Base-by-base conservation (phyloP, 2,797 vertebrate genomes). In the Melanotaenia parkinsoni region DNA sequence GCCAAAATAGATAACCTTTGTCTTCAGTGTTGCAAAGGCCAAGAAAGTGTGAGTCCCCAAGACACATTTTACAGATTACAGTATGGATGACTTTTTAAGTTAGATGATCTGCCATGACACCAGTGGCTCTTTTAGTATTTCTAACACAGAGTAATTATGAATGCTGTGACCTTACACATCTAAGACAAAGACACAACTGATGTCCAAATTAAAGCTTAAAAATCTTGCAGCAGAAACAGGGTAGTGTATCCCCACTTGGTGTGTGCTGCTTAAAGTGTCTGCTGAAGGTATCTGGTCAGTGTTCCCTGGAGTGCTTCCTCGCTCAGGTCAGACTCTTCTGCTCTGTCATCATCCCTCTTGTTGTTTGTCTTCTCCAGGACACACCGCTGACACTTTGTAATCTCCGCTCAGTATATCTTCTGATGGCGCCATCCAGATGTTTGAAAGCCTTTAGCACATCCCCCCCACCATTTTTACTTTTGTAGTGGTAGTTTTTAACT, bases 1-100 rank as follows among this genome's bases (percentile, higher is more conserved):
- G 54, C 43, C 79, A 74, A 76, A 81, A 84, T 26, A 72, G 86
- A 89, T 91, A 89, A 90, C 93, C 93, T 95, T 95, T 94, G 76
- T 87, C n/a, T 83, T 80, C 70, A 56, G 71, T 53, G 45, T 74
- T 83, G 71, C 86, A 93, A 94, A 94, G 93, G 93, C 88, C 91
- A 94, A 68, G 72, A 77, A 58, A 73, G 67, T 79, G 72, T 54
- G 79, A 82, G 79, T 79, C 76, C 76, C 70, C 58, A 47, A 73
- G 84, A 83, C 74, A 86, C 22, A 18, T 86, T 68, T 76, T 53
- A 78, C 74, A 81, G 91, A 93, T 93, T 88, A 84, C 58, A 53
- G 70, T 10, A 1, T 66, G 64, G 35, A 70, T 73, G 77, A 74
- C 12, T 72, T 68, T 63, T 80, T 67, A 84, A 72, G 57, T 67